Percentiles rank a stretch among this genome's conserved stretches.
Conservation (phyloP, 2,888 invertebrate species). For the Scaptomyza caliginosa region DNA sequence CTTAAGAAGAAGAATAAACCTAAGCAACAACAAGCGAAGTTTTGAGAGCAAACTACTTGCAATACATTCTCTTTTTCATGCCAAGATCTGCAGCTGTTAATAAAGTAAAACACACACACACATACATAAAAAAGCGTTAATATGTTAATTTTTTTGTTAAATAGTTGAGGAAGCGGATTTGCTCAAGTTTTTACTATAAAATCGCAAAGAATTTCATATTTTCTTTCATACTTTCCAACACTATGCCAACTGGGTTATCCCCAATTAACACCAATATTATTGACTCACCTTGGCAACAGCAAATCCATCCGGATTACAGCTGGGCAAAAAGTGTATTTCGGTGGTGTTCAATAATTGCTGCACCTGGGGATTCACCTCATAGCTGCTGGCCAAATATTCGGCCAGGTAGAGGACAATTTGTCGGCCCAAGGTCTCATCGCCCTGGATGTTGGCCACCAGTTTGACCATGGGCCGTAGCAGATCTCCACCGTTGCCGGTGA, state of each 20-base stretch:
- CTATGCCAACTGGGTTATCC: too few relatives aligned
- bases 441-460: slow-evolving; percentile 97
- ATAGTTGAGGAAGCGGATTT: not conserved
- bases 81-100: not conserved
- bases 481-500: slow-evolving; percentile 61
- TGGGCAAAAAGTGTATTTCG: slow-evolving; percentile 97
- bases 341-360: slow-evolving; percentile 88
- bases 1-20: not conserved
- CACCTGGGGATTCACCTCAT: slow-evolving; percentile 88
- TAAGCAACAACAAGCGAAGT: slow-evolving; percentile 1
- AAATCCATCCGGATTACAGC: slow-evolving; percentile 98
- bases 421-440: slow-evolving; percentile 95
- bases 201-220: too few relatives aligned
- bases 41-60: not conserved
- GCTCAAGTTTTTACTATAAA: not conserved
- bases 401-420: slow-evolving; percentile 92
- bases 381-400: slow-evolving; percentile 91
- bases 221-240: too few relatives aligned
- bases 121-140: not conserved
- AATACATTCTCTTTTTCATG: not conserved
- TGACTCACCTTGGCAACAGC: slow-evolving; percentile 89
- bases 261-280: not conserved
- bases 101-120: not conserved
- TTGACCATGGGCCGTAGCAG: slow-evolving; percentile 94
- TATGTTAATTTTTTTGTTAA: not conserved